Percentiles rank a stretch among this genome's conserved stretches.
Evolutionary conservation across 2,113 vertebrate species (phyloP).

Genomic region (Ivindomyrus marchei): DNA sequence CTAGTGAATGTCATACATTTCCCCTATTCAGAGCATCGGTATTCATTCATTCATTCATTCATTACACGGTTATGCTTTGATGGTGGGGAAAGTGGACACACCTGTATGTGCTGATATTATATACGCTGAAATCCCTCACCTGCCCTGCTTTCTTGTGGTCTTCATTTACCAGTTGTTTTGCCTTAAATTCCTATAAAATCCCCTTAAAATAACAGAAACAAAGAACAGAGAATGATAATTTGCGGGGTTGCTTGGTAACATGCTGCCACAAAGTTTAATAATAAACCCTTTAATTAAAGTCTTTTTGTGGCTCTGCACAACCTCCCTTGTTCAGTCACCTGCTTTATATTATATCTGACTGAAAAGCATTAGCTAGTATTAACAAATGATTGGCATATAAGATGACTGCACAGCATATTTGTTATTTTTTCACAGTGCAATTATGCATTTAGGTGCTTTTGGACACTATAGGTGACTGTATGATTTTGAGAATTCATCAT

Average conservation of each 20-base stretch:
- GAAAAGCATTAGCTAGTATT: not conserved
- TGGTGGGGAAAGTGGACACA: not conserved
- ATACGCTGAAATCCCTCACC: not conserved
- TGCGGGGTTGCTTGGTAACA: slow-evolving; percentile 5
- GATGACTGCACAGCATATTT: not conserved
- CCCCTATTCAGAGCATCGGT: slow-evolving; percentile 30
- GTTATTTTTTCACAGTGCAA: not conserved
- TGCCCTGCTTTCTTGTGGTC: not conserved
- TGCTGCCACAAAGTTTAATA: not conserved
- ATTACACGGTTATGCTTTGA: not conserved
- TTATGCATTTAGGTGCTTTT: not conserved
- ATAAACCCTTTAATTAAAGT: not conserved
- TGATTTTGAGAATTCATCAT: not conserved
- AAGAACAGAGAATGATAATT: not conserved
- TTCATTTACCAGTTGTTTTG: not conserved
- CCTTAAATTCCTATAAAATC: not conserved
- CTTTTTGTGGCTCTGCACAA: not conserved
- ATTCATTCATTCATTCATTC: not conserved
- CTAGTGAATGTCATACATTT: slow-evolving; percentile 64
- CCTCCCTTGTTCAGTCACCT: not conserved
- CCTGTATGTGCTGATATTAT: not conserved
- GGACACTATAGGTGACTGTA: not conserved
- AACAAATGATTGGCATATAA: not conserved
- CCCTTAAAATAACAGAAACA: not conserved
- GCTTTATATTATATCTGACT: not conserved